Percentiles rank a stretch among this genome's conserved stretches.
phyloP scores from a whole-genome alignment of 2,113 vertebrate genomes.

The Gavia stellata region DNA sequence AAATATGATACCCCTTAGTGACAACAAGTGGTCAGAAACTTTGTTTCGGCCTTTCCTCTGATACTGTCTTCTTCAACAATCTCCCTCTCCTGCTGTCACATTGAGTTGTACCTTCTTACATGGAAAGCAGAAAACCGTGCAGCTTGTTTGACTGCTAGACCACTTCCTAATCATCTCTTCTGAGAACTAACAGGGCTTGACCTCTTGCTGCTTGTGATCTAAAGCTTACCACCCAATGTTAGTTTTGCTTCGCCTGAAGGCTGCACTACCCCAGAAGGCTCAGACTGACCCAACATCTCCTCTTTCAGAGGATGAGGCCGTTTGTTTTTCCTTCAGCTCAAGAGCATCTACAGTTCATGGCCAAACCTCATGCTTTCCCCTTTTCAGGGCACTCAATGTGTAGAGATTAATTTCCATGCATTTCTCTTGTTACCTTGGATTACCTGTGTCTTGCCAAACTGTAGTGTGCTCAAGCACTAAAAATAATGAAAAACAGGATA shows the following conservation, averaged over 20 bases:
- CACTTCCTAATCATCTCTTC: neutral
- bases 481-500: neutral
- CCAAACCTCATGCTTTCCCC: neutral
- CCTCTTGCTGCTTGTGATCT: neutral
- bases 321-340: neutral
- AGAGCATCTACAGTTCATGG: neutral
- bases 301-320: neutral
- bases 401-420: neutral
- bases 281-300: neutral
- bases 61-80: neutral
- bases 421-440: neutral
- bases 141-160: neutral
- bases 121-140: neutral
- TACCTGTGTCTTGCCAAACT: neutral
- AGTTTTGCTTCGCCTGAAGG: neutral
- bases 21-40: neutral
- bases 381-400: neutral
- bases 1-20: neutral
- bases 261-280: neutral
- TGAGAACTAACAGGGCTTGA: neutral
- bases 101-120: neutral
- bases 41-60: neutral
- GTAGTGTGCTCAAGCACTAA: neutral
- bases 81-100: neutral
- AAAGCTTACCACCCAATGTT: neutral